Percentiles rank a stretch among this genome's conserved stretches.
Conservation (phyloP, 2,797 vertebrate species). For the Periparus ater region DNA sequence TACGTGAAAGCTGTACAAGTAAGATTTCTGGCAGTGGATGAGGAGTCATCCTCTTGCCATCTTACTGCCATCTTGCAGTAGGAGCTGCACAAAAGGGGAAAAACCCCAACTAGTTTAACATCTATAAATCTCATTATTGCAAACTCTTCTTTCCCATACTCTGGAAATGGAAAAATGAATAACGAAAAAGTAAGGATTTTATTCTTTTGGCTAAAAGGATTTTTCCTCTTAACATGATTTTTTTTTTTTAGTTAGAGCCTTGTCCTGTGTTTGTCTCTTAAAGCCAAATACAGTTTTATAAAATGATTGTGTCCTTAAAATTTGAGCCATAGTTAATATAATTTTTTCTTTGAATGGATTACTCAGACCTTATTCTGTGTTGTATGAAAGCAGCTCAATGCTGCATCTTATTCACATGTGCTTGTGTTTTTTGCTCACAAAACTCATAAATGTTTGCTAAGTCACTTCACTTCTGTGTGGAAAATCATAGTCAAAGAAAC, state of each 20-base stretch:
- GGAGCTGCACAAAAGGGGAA: neutral
- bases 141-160: neutral
- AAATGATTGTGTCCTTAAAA: neutral
- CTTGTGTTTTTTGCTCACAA: neutral
- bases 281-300: neutral
- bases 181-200: neutral
- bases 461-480: neutral
- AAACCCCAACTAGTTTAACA: rapidly evolving
- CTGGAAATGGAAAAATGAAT: neutral
- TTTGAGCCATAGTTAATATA: neutral
- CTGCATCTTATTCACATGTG: neutral
- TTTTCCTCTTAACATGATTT: neutral
- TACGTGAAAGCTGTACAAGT: neutral
- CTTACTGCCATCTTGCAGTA: neutral
- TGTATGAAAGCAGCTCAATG: neutral
- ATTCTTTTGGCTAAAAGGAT: neutral
- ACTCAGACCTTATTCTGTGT: neutral
- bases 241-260: neutral
- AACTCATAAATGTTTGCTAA: neutral
- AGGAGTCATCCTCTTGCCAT: too few species aligned
- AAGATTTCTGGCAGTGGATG: neutral
- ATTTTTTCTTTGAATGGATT: neutral
- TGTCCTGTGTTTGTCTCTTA: neutral
- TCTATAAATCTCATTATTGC: neutral
- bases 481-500: neutral